These are phyloP conservation scores for Podilymbus podiceps DNA, from an alignment of 2,113 vertebrate genomes.

Conservation along the genomic window DNA sequence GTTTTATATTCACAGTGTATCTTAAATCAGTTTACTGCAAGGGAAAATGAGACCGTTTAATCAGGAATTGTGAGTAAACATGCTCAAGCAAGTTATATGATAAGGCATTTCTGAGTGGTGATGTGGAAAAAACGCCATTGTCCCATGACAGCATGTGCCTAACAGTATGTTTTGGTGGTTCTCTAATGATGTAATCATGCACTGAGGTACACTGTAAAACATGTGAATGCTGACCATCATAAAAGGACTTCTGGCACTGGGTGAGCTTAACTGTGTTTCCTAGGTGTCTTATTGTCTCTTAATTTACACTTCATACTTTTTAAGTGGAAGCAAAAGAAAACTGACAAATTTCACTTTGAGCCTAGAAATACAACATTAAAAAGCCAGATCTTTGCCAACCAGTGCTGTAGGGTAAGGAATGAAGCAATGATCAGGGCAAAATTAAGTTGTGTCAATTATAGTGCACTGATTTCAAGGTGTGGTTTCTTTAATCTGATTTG, in stretches of 20 bases:
- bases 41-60: background rate
- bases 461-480: background rate
- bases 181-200: background rate
- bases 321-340: background rate
- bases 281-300: background rate
- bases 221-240: background rate
- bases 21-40: background rate
- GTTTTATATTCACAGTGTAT: background rate
- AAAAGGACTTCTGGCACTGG: background rate
- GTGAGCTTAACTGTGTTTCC: background rate
- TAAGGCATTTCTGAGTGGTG: background rate
- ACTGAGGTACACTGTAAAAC: background rate
- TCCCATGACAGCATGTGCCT: background rate
- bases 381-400: background rate
- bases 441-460: rapidly evolving
- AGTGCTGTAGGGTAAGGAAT: background rate
- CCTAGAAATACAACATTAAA: background rate
- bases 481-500: background rate
- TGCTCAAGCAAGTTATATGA: background rate
- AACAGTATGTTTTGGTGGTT: background rate
- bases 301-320: background rate
- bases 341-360: background rate
- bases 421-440: background rate
- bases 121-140: background rate
- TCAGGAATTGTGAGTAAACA: slow-evolving; percentile 24